phyloP scores from a whole-genome alignment of 1,140 invertebrate species.

The Lycorma delicatula region DNA sequence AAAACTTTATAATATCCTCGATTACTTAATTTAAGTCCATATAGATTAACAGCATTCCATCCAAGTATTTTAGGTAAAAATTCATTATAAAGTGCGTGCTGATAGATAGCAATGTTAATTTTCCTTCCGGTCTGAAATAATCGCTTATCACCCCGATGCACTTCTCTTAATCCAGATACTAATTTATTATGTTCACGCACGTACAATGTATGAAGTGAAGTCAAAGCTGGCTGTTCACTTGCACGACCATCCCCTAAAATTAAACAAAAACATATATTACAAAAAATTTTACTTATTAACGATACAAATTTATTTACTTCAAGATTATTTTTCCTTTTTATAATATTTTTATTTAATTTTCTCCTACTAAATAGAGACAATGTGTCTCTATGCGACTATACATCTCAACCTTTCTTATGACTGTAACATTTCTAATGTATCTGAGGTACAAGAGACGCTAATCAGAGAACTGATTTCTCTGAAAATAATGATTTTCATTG shows the following conservation, averaged over 20 bases:
- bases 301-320: too few relatives aligned
- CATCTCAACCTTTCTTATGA: too few relatives aligned
- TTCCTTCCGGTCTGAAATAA: slow-evolving; percentile 77
- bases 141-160: slow-evolving; percentile 81
- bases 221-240: slow-evolving; percentile 78
- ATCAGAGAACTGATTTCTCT: too few relatives aligned
- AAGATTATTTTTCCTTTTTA: too few relatives aligned
- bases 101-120: slow-evolving; percentile 72
- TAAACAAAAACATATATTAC: too few relatives aligned
- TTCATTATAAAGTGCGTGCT: slow-evolving; percentile 83
- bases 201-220: slow-evolving; percentile 79
- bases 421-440: too few relatives aligned
- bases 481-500: too few relatives aligned
- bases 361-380: too few relatives aligned
- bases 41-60: slow-evolving; percentile 73
- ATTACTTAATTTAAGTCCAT: slow-evolving; percentile 73
- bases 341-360: too few relatives aligned
- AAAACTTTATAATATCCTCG: slow-evolving; percentile 79
- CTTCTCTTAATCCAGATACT: slow-evolving; percentile 57
- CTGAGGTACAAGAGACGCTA: too few relatives aligned
- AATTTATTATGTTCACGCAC: slow-evolving; percentile 85
- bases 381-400: too few relatives aligned
- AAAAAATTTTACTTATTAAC: too few relatives aligned
- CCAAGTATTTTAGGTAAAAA: slow-evolving; percentile 79
- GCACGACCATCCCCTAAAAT: slow-evolving; percentile 70